Conservation (phyloP, 2,113 vertebrate species). For the Nerophis lumbriciformis region DNA sequence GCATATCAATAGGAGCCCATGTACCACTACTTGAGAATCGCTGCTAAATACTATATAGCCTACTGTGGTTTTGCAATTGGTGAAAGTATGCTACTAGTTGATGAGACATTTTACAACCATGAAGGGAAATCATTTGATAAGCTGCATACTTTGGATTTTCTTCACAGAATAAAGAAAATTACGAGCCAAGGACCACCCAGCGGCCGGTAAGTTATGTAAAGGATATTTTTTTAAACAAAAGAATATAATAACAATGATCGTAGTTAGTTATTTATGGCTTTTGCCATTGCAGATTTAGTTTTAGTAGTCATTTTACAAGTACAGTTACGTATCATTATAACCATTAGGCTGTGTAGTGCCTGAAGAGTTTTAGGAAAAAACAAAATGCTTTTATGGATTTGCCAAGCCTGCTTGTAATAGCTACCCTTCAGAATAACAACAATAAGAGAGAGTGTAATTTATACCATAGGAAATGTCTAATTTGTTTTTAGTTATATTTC, state of each 20-base stretch:
- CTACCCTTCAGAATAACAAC: too few species aligned
- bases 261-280: not conserved
- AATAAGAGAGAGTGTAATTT: too few species aligned
- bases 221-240: not conserved
- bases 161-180: constrained; percentile 73
- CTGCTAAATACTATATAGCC: not conserved
- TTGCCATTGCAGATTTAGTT: not conserved
- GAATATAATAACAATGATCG: not conserved
- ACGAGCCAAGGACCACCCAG: constrained; percentile 46
- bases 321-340: too few species aligned
- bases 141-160: constrained; percentile 2
- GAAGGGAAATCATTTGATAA: not conserved
- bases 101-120: not conserved
- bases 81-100: not conserved
- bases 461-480: too few species aligned
- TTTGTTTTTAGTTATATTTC: too few species aligned
- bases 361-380: too few species aligned
- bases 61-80: not conserved
- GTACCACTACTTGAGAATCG: too few species aligned
- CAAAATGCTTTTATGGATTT: too few species aligned
- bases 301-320: too few species aligned
- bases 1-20: too few species aligned
- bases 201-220: constrained; percentile 47
- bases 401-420: too few species aligned
- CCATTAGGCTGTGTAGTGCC: too few species aligned